These are phyloP conservation scores for Rotaria socialis DNA, from an alignment of 2,888 invertebrate species.

Conservation along the genomic window DNA sequence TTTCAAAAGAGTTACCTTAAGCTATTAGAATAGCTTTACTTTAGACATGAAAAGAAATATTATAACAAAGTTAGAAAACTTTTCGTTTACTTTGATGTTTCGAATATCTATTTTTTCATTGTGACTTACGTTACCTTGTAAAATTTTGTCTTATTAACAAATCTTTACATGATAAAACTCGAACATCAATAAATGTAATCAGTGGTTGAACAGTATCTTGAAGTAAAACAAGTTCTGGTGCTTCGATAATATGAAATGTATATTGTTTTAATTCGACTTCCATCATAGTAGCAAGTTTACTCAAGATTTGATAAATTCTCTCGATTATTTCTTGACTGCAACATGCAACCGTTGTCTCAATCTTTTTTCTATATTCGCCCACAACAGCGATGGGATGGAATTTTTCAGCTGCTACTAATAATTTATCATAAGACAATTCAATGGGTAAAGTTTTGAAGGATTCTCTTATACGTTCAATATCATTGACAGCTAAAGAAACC, in stretches of 20 bases:
- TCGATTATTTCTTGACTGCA: constrained; percentile 25
- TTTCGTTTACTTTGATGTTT: too few species aligned
- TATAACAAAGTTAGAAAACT: too few species aligned
- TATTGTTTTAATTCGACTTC: constrained; percentile 25
- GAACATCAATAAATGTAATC: not conserved
- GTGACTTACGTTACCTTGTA: not conserved
- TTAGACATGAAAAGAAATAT: too few species aligned
- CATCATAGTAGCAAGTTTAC: not conserved
- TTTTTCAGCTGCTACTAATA: constrained; percentile 32
- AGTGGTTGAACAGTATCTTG: constrained; percentile 1
- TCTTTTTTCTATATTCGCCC: constrained; percentile 18
- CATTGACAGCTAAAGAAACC: constrained; percentile 86
- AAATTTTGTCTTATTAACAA: not conserved
- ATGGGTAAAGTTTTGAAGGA: constrained; percentile 75
- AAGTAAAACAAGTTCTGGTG: not conserved
- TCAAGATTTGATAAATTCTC: not conserved
- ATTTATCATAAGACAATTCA: constrained; percentile 69
- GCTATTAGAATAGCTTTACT: too few species aligned
- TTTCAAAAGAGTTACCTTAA: too few species aligned
- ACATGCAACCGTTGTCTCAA: constrained; percentile 17
- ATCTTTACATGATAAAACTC: not conserved
- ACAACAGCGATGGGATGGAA: not conserved
- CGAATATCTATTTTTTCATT: not conserved
- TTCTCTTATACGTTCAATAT: constrained; percentile 85
- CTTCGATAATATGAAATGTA: constrained; percentile 12